phyloP scores from a whole-genome alignment of 2,888 invertebrate genomes.

The Crematogaster levior region DNA sequence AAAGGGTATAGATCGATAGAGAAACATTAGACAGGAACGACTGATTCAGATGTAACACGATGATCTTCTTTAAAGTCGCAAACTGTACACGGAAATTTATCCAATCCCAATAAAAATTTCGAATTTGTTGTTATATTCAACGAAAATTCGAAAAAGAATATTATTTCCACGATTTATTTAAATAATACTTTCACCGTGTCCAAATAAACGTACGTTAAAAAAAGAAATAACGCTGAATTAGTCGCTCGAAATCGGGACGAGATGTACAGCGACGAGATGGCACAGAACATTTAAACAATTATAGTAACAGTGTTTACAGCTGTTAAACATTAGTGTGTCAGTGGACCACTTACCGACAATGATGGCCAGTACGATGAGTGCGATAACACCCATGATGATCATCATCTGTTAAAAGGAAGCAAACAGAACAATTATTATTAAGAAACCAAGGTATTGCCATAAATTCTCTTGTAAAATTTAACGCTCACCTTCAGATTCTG shows the following conservation, averaged over 20 bases:
- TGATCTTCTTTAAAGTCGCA: not conserved
- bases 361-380: conserved; percentile 92
- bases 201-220: not conserved
- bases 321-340: conserved; percentile 47
- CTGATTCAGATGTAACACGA: conserved; percentile 56
- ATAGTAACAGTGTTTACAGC: conserved; percentile 63
- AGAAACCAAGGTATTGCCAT: no score
- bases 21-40: conserved; percentile 65
- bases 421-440: not conserved
- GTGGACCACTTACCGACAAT: conserved; percentile 90
- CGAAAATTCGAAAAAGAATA: not conserved
- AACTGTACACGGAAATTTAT: not conserved
- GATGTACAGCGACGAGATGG: conserved; percentile 78
- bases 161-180: conserved; percentile 10
- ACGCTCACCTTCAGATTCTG: conserved; percentile 93
- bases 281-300: conserved; percentile 72
- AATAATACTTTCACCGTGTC: not conserved
- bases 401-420: conserved; percentile 89
- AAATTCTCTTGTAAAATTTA: not conserved
- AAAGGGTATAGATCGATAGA: conserved; percentile 60
- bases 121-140: not conserved
- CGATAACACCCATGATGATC: conserved; percentile 96
- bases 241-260: conserved; percentile 76
- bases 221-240: conserved; percentile 44
- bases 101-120: not conserved